phyloP scores from a whole-genome alignment of 2,888 invertebrate genomes.

The Blastobasis adustella region DNA sequence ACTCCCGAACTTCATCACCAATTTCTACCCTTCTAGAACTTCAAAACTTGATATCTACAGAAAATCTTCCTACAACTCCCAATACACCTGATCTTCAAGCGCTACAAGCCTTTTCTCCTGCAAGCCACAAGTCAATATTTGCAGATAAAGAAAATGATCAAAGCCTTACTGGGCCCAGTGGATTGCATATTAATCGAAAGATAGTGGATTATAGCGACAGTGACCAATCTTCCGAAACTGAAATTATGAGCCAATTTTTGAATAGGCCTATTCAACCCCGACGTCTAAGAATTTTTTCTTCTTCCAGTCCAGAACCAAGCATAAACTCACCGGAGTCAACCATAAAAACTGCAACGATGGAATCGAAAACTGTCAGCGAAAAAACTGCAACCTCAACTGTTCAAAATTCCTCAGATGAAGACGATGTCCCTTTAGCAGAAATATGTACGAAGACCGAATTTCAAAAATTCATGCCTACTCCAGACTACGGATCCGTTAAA shows the following conservation, averaged over 20 bases:
- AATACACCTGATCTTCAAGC: slow-evolving; percentile 4
- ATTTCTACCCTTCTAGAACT: not conserved
- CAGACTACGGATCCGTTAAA: slow-evolving; percentile 5
- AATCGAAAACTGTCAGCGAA: too few species aligned
- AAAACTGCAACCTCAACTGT: too few species aligned
- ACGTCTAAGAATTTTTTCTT: slow-evolving; percentile 2
- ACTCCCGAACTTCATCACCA: not conserved
- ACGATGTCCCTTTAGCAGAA: slow-evolving; percentile 4
- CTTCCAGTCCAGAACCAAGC: slow-evolving; percentile 1
- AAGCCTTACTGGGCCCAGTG: slow-evolving; percentile 1
- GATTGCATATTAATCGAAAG: not conserved
- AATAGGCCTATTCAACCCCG: not conserved
- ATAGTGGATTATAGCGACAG: slow-evolving; percentile 1
- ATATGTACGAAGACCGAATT: slow-evolving; percentile 2
- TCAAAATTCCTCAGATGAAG: not conserved
- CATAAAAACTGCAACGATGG: too few species aligned
- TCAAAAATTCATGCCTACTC: slow-evolving; percentile 9
- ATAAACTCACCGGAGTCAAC: not conserved
- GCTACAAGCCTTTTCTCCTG: not conserved
- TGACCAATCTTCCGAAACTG: slow-evolving; percentile 1
- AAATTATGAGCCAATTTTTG: not conserved
- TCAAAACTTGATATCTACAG: too few species aligned
- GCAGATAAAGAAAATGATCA: not conserved
- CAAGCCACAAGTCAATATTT: not conserved
- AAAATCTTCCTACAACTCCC: slow-evolving; percentile 1